These are phyloP conservation scores for Carabus problematicus DNA, from an alignment of 2,888 invertebrate genomes.

Conservation along the genomic window DNA sequence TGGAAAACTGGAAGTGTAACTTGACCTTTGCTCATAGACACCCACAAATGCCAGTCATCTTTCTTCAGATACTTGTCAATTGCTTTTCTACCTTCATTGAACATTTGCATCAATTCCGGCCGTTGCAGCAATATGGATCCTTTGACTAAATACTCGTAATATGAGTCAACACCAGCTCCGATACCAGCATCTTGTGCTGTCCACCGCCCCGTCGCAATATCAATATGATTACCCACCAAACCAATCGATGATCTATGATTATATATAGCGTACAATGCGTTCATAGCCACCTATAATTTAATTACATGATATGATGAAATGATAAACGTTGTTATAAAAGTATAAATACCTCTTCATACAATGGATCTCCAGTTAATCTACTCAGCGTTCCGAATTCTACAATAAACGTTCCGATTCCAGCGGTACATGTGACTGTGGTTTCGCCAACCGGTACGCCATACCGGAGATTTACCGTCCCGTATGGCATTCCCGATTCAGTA, in stretches of 20 bases:
- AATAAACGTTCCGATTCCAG: constrained; percentile 96
- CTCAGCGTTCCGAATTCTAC: constrained; percentile 96
- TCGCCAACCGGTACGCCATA: constrained; percentile 94
- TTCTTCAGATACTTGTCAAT: constrained; percentile 88
- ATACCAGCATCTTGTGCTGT: constrained; percentile 98
- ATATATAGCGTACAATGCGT: constrained; percentile 89
- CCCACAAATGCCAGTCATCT: constrained; percentile 99
- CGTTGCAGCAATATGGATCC: constrained; percentile 89
- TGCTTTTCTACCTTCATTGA: constrained; percentile 76
- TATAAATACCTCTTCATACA: constrained; percentile 83
- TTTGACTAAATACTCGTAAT: constrained; percentile 98
- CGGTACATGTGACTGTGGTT: constrained; percentile 96
- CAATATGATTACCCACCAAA: constrained; percentile 95
- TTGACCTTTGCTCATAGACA: constrained; percentile 96
- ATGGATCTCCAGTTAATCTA: constrained; percentile 89
- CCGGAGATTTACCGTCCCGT: constrained; percentile 93
- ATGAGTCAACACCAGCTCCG: constrained; percentile 95
- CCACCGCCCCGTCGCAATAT: constrained; percentile 94
- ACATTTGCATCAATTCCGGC: constrained; percentile 91
- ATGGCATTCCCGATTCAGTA: constrained; percentile 94
- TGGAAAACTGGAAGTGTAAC: constrained; percentile 98
- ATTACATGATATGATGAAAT: constrained; percentile 8
- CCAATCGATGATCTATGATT: constrained; percentile 86
- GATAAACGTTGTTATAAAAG: neutral
- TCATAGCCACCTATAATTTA: constrained; percentile 76